phyloP scores from a whole-genome alignment of 2,797 vertebrate genomes.

The Lepus oiostolus region DNA sequence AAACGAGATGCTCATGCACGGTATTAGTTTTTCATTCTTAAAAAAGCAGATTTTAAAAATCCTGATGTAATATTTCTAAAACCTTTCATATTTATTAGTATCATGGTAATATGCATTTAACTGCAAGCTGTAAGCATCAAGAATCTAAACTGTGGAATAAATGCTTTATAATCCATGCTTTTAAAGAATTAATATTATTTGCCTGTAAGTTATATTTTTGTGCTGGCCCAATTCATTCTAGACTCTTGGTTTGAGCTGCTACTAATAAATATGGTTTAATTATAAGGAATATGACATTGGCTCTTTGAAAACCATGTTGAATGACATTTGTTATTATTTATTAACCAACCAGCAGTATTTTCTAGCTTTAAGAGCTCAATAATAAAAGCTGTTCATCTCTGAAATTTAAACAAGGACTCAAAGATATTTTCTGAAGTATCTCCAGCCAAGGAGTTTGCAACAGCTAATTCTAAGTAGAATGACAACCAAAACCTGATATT shows the following conservation, averaged over 20 bases:
- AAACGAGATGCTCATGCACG: not conserved
- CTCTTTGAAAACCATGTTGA: conserved; percentile 61
- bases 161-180: conserved; percentile 3
- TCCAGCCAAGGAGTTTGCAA: conserved; percentile 25
- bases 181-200: conserved; percentile 43
- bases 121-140: conserved; percentile 1
- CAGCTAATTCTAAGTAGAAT: conserved; percentile 15
- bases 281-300: conserved; percentile 21
- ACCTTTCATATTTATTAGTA: conserved; percentile 16
- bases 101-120: conserved; percentile 7
- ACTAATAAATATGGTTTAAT: not conserved
- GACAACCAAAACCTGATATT: not conserved
- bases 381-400: conserved; percentile 48
- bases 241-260: conserved; percentile 2
- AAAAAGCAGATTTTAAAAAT: not conserved
- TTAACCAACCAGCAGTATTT: conserved; percentile 28
- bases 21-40: not conserved
- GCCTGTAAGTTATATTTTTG: conserved; percentile 30
- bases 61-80: conserved; percentile 4
- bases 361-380: conserved; percentile 39
- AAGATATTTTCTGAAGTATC: conserved; percentile 41
- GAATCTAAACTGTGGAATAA: conserved; percentile 29
- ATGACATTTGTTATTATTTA: conserved; percentile 43
- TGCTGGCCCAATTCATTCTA: not conserved
- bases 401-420: conserved; percentile 42